Conservation (phyloP, 2,888 invertebrate genomes). For the Melipona beecheii region DNA sequence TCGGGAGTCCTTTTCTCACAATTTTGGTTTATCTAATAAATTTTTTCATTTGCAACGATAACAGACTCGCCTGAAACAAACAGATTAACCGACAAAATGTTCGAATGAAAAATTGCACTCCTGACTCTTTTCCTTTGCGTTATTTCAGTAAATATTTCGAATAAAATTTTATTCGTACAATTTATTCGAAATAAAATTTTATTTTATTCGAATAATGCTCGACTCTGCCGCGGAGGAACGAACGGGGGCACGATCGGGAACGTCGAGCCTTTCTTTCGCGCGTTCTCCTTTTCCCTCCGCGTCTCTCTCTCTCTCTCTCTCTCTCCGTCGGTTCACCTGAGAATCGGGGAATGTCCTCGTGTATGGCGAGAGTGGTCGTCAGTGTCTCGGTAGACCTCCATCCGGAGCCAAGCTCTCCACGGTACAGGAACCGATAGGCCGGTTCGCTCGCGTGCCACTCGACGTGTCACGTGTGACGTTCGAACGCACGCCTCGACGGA, state of each 20-base stretch:
- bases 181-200: too few relatives aligned
- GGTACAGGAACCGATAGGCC: constrained; percentile 38
- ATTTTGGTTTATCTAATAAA: too few relatives aligned
- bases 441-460: constrained; percentile 40
- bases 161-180: too few relatives aligned
- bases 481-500: constrained; percentile 2
- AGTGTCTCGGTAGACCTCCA: constrained; percentile 73
- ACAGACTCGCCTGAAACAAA: too few relatives aligned
- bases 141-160: too few relatives aligned
- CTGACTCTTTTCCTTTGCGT: too few relatives aligned
- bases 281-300: too few relatives aligned
- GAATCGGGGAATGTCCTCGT: constrained; percentile 70
- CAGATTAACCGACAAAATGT: too few relatives aligned
- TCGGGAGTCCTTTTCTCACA: too few relatives aligned
- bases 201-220: too few relatives aligned
- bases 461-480: constrained; percentile 44
- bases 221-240: constrained; percentile 10
- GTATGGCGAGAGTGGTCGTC: constrained; percentile 64
- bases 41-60: too few relatives aligned
- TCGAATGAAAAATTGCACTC: too few relatives aligned
- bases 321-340: constrained; percentile 55
- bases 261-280: constrained; percentile 43
- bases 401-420: constrained; percentile 55
- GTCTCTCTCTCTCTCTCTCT: constrained; percentile 19
- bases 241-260: constrained; percentile 47